Base-by-base conservation (phyloP, 1,140 invertebrate species). In the Heliconius congener region DNA sequence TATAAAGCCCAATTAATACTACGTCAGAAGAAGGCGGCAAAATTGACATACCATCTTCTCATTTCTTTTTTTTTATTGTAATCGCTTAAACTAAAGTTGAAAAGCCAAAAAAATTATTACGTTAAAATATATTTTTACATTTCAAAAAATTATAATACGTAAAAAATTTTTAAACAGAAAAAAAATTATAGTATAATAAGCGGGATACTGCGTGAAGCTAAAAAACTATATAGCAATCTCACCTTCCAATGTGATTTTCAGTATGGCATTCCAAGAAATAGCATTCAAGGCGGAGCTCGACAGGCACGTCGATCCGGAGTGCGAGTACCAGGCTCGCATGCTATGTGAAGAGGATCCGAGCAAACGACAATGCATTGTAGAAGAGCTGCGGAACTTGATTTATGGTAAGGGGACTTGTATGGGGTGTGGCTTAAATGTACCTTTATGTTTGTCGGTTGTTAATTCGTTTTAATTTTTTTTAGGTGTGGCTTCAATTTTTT, bases 231-330 rank as follows among this genome's bases (percentile, higher is more conserved):
- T 9, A 30, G 19, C 11, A 66, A 66, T 3, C 23, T 23, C 60
- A 16, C 60, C 30, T 66, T 66, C 60, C 60, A 30, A 66, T 66
- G 23, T 27, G 9, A 66, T 66, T 66, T 30, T 30, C 39, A 87
- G 83, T 81, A 82, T 81, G 79, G 52, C 74, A 80, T 90, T 90
- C 77, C 84, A 87, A 72, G 91, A 93, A 81, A 92, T 93, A 73
- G 88, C 90, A 3, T 93, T 87, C 78, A 80, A 84, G 71, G 91
- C 91, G 9, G 91, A 92, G 79, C 73, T 91, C 79, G 84, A 92
- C 81, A 85, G 92, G 11, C 85, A 90, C 74, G 81, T 88, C 39
- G 88, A 89, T 81, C 86, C 91, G 0, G 92, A 93, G 60, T 86
- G 85, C 8, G 89, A 89, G 76, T 82, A 91, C 77, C 84, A 89